A percentile compares a stretch with the other conserved stretches of the same genome.
Evolutionary conservation across 2,888 invertebrate genomes (phyloP).

Genomic region (Drosophila monieri): DNA sequence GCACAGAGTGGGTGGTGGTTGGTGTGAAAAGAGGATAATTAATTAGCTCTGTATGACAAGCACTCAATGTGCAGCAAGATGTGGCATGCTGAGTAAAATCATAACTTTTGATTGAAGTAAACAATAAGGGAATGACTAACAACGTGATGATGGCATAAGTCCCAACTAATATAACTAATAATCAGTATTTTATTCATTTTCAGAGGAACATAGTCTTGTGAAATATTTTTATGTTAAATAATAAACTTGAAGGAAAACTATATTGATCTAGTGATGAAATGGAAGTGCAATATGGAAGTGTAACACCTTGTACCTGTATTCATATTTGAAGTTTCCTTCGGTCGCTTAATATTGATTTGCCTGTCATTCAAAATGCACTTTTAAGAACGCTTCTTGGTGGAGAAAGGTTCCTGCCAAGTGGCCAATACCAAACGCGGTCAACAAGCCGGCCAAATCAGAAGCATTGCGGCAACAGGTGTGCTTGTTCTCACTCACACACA

Average conservation of each 20-base stretch:
- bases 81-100: conserved; percentile 4
- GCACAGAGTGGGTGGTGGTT: conserved; percentile 9
- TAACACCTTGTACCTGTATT: conserved; percentile 65
- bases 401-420: conserved; percentile 22
- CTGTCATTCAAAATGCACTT: conserved; percentile 48
- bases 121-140: conserved; percentile 1
- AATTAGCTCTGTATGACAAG: conserved; percentile 13
- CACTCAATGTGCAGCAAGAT: conserved; percentile 26
- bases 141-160: background rate
- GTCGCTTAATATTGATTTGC: conserved; percentile 50
- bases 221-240: no score
- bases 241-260: background rate
- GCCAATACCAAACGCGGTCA: conserved; percentile 44
- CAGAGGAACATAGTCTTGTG: no score
- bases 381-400: conserved; percentile 25
- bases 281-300: background rate
- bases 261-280: background rate
- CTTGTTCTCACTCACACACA: conserved; percentile 52
- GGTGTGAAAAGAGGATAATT: conserved; percentile 8
- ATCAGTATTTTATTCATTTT: no score
- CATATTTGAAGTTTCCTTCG: conserved; percentile 74
- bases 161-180: no score
- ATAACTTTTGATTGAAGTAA: conserved; percentile 1
- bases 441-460: conserved; percentile 20
- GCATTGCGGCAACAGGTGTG: conserved; percentile 65